A percentile compares a stretch with the other conserved stretches of the same genome.
These are phyloP conservation scores for Urosaurus nigricauda DNA, from an alignment of 2,797 vertebrate genomes.

Conservation along the genomic window DNA sequence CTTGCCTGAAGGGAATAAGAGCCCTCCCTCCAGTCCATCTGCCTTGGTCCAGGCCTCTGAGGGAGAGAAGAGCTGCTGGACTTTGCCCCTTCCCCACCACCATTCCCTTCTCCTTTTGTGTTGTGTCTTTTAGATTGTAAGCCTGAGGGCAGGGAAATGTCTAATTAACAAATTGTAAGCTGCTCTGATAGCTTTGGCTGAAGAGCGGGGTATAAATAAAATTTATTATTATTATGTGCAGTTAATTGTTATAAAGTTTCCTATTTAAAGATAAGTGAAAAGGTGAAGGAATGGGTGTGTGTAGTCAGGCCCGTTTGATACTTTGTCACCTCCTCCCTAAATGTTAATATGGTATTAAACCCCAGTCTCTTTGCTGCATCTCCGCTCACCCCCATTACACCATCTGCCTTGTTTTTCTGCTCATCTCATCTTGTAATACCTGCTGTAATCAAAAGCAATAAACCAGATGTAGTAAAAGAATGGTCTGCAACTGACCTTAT, in stretches of 20 bases:
- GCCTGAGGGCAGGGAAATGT: too few species aligned
- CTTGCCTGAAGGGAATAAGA: too few species aligned
- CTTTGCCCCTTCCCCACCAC: too few species aligned
- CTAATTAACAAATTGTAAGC: too few species aligned
- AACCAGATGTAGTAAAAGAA: slow-evolving; percentile 3
- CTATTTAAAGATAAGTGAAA: slow-evolving; percentile 36
- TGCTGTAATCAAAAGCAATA: slow-evolving; percentile 37
- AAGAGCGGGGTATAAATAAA: too few species aligned
- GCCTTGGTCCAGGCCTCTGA: too few species aligned
- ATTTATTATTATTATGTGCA: too few species aligned
- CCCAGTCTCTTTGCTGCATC: not conserved
- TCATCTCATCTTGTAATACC: fast-evolving
- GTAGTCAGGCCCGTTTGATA: slow-evolving; percentile 31
- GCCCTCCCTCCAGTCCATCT: too few species aligned
- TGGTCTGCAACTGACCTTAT: not conserved
- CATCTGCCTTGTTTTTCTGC: not conserved
- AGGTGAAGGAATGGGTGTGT: not conserved
- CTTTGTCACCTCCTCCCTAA: slow-evolving; percentile 26
- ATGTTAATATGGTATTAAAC: slow-evolving; percentile 24
- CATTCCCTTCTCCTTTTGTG: too few species aligned
- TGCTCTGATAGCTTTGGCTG: too few species aligned
- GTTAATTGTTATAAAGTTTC: not conserved
- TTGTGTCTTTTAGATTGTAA: too few species aligned
- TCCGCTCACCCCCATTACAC: slow-evolving; percentile 34
- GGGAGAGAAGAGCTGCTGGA: too few species aligned